Base-by-base conservation (phyloP, 1,140 invertebrate genomes). In the Heliconius hewitsoni region DNA sequence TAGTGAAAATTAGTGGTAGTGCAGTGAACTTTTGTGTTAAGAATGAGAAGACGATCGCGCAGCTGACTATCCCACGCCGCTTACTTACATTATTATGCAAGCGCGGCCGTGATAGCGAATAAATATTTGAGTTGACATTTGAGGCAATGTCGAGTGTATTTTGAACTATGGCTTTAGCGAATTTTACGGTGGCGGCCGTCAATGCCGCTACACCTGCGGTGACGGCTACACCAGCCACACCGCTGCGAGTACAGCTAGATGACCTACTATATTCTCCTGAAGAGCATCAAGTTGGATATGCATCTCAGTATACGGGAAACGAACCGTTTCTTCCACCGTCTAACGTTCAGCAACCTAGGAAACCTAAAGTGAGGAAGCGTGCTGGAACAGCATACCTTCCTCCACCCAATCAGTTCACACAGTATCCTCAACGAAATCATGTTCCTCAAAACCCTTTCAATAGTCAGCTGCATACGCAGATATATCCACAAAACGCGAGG, bases 311-410 rank as follows among this genome's bases (percentile, higher is more conserved):
- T 60, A 70, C 84, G n/a, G 83, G 81, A 23, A 91, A 93, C 55
- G 93, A 93, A 79, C 93, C 93, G 1, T 94, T 91, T 73, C 13
- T 85, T 34, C 89, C 89, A 52, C 93, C 93, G 8, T 74, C 85
- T 39, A 90, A 85, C 75, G 83, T 87, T 84, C 84, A 79, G 66
- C 83, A 85, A 74, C 79, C 81, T 77, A 87, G 86, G 81, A 86
- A 90, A 46, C 87, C 93, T 0, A 94, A 94, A 82, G 83, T 94
- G 9, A 83, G 91, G 82, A 94, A 94, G 77, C 91, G 93, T 50
- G 93, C 93, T 16, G 93, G 93, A 5, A 86, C 90, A n/a, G 86
- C 93, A 3, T 94, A 94, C 76, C 87, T 94, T 5, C 93, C 93
- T 30, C 93, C 93, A 13, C 88, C 89, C 0, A 92, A 94, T 75